Evolutionary conservation across 2,113 vertebrate species (phyloP).

Genomic region (Scophthalmus maximus): DNA sequence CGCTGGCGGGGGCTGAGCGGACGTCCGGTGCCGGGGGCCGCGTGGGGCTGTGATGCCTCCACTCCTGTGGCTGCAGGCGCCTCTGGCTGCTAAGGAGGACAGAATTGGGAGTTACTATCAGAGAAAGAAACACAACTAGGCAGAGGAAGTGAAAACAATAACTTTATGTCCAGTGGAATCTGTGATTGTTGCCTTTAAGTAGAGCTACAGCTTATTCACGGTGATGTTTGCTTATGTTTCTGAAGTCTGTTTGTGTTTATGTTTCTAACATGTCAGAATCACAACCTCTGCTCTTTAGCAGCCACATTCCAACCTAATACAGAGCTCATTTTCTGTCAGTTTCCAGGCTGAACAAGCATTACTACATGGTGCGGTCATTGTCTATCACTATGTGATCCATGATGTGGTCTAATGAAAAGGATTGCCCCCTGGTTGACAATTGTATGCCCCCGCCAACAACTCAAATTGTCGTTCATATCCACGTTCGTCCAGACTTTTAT

Average conservation of each 20-base stretch:
- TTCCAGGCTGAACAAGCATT: not conserved
- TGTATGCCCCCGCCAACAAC: no score
- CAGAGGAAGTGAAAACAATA: not conserved
- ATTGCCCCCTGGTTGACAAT: no score
- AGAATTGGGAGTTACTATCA: not conserved
- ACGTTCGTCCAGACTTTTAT: no score
- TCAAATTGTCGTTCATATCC: no score
- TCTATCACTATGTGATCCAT: no score
- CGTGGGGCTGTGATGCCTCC: slow-evolving; percentile 52
- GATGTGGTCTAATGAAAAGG: no score
- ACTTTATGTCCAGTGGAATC: not conserved
- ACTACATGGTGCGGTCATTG: no score
- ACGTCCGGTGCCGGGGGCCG: slow-evolving; percentile 56
- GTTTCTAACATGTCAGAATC: not conserved
- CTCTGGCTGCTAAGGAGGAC: slow-evolving; percentile 76
- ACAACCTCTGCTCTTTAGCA: not conserved
- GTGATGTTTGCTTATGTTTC: not conserved
- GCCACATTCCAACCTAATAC: not conserved
- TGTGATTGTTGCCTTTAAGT: no score
- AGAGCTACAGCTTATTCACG: not conserved
- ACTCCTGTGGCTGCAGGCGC: slow-evolving; percentile 38
- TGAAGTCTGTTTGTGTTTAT: no score
- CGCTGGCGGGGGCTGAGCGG: slow-evolving; percentile 92
- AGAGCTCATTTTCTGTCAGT: not conserved
- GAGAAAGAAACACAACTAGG: not conserved